Evolutionary conservation across 92 coral and sea anemone species (phyloP), one percentile per base, ranked within the genome.

Genomic region (Palythoa grandiflora): DNA sequence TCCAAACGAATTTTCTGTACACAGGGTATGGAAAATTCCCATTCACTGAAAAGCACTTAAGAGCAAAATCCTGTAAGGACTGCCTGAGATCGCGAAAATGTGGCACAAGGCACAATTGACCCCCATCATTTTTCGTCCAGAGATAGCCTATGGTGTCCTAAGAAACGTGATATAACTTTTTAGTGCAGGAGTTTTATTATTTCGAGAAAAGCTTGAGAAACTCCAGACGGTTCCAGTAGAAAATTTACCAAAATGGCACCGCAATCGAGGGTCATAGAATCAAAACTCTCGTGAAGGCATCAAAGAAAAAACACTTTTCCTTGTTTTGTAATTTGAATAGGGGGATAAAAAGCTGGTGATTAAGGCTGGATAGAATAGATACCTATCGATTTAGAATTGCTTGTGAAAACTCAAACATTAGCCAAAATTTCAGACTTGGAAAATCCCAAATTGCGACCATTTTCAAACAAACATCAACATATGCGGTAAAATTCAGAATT

Each of bases 141-240:
- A 86, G 89, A 75, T 86, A 44, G 50, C 50, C 50, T 85, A 85
- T 73, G 36, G 88, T 75, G 78, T 74, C 54, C 74, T 73, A 85
- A 74, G 88, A 85, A 85, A 72, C 72, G 74, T 85, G 81, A 85
- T 85, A 85, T 85, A 73, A 52, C 83, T 59, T 73, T 73, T 78
- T 16, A 17, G 88, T 85, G 76, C 89, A 28, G 71, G 77, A 86
- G 89, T 75, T 86, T 86, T 86, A 63, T 68, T 54, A 75, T 86
- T 86, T 86, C 71, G 89, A 75, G 89, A 86, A 86, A 86, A 86
- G 52, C 72, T 60, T 77, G 89, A 86, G 55, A 86, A 86, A 86
- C 83, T 47, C 75, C 79, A 79, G 83, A 86, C 84, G 57, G 71
- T 52, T 80, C 89, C 75, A 73, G 83, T 73, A 37, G 83, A 57